A percentile compares a stretch with the other conserved stretches of the same genome.
Evolutionary conservation across 64 coral and sea anemone species (phyloP).

Genomic region (Stichodactyla helianthus): DNA sequence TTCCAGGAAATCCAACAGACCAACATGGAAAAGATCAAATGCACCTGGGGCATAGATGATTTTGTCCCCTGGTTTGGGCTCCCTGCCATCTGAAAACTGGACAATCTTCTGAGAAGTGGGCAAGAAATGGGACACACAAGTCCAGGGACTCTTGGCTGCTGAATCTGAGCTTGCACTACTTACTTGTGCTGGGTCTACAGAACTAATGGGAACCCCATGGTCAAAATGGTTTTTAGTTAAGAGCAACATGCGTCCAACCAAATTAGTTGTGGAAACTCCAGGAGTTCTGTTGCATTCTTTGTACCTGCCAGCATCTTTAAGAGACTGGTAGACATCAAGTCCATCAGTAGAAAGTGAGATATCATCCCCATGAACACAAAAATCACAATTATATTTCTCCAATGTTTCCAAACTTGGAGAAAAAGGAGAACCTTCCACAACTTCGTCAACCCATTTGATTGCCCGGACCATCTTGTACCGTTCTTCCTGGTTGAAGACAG

Average conservation of each 20-base stretch:
- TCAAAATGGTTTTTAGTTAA: slow-evolving; percentile 96
- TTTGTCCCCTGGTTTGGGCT: slow-evolving; percentile 78
- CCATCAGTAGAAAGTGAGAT: slow-evolving; percentile 85
- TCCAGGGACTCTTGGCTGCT: slow-evolving; percentile 92
- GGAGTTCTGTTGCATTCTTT: slow-evolving; percentile 95
- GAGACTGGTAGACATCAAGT: slow-evolving; percentile 66
- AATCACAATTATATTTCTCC: slow-evolving; percentile 70
- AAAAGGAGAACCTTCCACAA: slow-evolving; percentile 81
- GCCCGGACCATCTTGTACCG: slow-evolving; percentile 95
- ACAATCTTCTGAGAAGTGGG: slow-evolving; percentile 95
- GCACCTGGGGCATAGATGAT: slow-evolving; percentile 86
- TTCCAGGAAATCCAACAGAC: slow-evolving; percentile 86
- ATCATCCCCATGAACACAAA: slow-evolving; percentile 97
- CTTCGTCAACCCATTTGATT: slow-evolving; percentile 99
- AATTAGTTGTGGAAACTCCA: slow-evolving; percentile 93
- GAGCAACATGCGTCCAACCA: slow-evolving; percentile 91
- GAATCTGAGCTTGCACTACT: slow-evolving; percentile 81
- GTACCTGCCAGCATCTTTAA: slow-evolving; percentile 80
- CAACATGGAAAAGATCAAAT: slow-evolving; percentile 98
- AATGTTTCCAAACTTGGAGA: slow-evolving; percentile 82
- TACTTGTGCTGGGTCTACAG: slow-evolving; percentile 65
- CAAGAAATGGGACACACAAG: slow-evolving; percentile 93
- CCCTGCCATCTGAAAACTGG: slow-evolving; percentile 97
- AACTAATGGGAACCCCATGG: slow-evolving; percentile 66
- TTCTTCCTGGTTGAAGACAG: slow-evolving; percentile 92